These are phyloP conservation scores for Ferdinandea cuprea DNA, from an alignment of 2,888 invertebrate species.

Conservation along the genomic window DNA sequence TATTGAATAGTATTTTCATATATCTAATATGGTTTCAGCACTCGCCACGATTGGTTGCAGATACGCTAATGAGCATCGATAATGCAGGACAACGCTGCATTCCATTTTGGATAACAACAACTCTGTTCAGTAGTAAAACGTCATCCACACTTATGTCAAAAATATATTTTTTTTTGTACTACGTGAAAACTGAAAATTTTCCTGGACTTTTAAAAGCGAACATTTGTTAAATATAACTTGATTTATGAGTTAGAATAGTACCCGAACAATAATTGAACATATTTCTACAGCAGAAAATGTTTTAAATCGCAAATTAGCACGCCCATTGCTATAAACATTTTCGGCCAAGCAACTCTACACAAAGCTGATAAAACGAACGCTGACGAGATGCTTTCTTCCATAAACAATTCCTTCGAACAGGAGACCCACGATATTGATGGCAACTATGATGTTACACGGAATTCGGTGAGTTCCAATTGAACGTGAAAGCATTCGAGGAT, in stretches of 20 bases:
- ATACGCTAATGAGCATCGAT: conserved; percentile 15
- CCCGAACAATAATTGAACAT: conserved; percentile 22
- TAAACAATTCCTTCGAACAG: conserved; percentile 83
- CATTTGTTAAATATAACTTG: conserved; percentile 21
- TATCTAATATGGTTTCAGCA: no score
- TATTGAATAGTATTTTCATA: no score
- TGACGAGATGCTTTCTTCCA: conserved; percentile 81
- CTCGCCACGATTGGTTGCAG: no score
- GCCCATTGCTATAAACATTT: conserved; percentile 55
- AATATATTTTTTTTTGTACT: conserved; percentile 58
- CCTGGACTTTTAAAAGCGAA: conserved; percentile 21
- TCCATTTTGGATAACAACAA: conserved; percentile 4
- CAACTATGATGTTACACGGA: conserved; percentile 94
- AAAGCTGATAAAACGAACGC: conserved; percentile 66
- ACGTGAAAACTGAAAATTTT: conserved; percentile 46
- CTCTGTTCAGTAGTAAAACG: conserved; percentile 20
- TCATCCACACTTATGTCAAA: conserved; percentile 66
- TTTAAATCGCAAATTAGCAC: conserved; percentile 35
- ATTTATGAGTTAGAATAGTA: conserved; percentile 40
- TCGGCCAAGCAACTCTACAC: conserved; percentile 7
- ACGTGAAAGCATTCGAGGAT: conserved; percentile 95
- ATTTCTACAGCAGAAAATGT: conserved; percentile 54
- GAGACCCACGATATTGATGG: conserved; percentile 83
- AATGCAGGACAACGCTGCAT: not conserved
- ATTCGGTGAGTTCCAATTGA: conserved; percentile 94